Conservation (phyloP, 2,113 vertebrate species). For the Hyperoodon ampullatus region DNA sequence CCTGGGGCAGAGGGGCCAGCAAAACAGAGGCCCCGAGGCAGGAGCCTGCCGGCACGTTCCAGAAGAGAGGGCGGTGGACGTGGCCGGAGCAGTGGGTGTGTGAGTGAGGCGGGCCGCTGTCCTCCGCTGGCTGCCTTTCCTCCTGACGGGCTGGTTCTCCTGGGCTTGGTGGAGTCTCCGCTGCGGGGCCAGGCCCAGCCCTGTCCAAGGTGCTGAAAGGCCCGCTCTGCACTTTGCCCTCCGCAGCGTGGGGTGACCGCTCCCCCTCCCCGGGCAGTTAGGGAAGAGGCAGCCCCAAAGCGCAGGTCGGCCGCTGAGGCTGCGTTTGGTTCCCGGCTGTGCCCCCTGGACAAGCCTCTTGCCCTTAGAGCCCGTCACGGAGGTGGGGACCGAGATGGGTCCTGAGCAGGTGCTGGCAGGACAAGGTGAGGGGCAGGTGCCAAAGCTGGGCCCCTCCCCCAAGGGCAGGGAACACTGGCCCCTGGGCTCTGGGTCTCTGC, state of each 20-base stretch:
- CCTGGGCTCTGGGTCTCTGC: neutral
- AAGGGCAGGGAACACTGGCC: neutral
- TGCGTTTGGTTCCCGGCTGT: neutral
- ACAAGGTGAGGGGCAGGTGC: neutral
- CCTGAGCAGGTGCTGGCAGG: neutral
- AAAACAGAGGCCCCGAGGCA: neutral
- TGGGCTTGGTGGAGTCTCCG: accelerated
- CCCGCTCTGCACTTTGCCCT: neutral
- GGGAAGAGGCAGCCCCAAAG: neutral
- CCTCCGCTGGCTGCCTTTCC: accelerated
- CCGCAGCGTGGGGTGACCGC: accelerated
- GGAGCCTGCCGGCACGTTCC: too few species aligned
- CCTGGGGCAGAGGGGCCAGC: neutral
- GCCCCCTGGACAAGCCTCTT: neutral
- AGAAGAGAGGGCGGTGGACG: neutral
- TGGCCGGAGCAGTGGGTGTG: neutral
- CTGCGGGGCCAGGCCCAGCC: accelerated
- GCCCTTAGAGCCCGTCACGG: neutral
- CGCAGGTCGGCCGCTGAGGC: too few species aligned
- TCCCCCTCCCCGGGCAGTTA: neutral
- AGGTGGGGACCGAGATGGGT: neutral
- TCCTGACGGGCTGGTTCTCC: neutral
- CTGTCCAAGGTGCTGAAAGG: constrained; percentile 29
- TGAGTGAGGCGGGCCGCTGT: too few species aligned
- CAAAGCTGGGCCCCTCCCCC: neutral